These are phyloP conservation scores for Menidia beryllina DNA, from an alignment of 2,113 vertebrate genomes.

Conservation along the genomic window DNA sequence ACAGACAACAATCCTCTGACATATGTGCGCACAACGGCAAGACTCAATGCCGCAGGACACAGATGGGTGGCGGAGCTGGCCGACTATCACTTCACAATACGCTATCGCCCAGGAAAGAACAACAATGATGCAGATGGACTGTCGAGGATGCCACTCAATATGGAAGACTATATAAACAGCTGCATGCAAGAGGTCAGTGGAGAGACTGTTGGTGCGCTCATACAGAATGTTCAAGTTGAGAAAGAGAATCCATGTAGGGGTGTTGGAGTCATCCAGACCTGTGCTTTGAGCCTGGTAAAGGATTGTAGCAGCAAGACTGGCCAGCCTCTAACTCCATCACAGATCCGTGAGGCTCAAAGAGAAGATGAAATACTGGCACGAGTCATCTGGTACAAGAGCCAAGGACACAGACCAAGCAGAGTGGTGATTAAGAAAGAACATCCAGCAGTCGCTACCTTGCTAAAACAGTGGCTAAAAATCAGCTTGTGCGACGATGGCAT, in stretches of 20 bases:
- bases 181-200: neutral
- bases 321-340: neutral
- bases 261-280: neutral
- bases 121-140: neutral
- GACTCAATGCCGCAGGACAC: neutral
- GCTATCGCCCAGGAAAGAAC: neutral
- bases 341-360: neutral
- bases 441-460: neutral
- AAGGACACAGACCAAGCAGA: neutral
- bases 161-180: neutral
- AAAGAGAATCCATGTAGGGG: neutral
- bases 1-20: no score
- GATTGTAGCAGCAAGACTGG: neutral
- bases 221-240: neutral
- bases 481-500: neutral
- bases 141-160: neutral
- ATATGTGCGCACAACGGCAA: conserved; percentile 7
- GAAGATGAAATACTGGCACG: neutral
- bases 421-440: neutral
- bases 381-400: neutral
- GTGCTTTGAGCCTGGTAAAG: neutral
- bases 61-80: conserved; percentile 3
- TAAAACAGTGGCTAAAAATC: neutral
- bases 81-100: neutral
- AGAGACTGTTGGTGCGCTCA: neutral